Evolutionary conservation across 2,888 invertebrate genomes (phyloP), one percentile per base, ranked within the genome.

Genomic region (Cheilosia vulpina): DNA sequence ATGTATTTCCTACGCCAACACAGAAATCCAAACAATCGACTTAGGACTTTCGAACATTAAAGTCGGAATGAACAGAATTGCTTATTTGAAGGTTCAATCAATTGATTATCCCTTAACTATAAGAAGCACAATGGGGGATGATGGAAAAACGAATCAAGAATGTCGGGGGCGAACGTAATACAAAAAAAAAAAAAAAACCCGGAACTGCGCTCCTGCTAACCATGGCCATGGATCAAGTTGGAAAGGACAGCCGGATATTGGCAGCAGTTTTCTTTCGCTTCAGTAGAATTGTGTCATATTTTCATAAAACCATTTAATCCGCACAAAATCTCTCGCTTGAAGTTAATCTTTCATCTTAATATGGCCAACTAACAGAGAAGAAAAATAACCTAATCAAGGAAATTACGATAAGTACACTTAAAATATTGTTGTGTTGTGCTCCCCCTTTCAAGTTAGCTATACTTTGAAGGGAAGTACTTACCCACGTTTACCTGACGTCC

Each of bases 1-100:
- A 65, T 52, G 24, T 53, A 43, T 43, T 58, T 31, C 58, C 24
- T 47, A 58, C 47, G 43, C 57, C 11, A 38, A 34, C 38, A 58
- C 41, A 62, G 31, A 72, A 41, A 62, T 43, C 58, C 66, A 52
- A 76, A 76, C 68, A 68, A 76, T 66, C 75, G 66, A 65, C 41
- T 75, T 41, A 24, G 41, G 38, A 31, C 43, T 21, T 41, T 47
- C 17, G 9, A 47, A 7, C 60, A 50, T 55, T 55, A 53, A 63
- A 69, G 24, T 52, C 24, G 52, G 53, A 52, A 45, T 31, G 34
- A 52, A 50, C 63, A 43, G 69, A 71, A 81, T 53, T 69, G 76
- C 63, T 81, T 76, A 79, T 79, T 79, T 72, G 52, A 72, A 72
- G 65, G 58, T 72, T 52, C 57, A 68, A 69, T 76, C 76, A 76